These are phyloP conservation scores for Furnarius figulus DNA, from an alignment of 2,113 vertebrate genomes.

Conservation along the genomic window DNA sequence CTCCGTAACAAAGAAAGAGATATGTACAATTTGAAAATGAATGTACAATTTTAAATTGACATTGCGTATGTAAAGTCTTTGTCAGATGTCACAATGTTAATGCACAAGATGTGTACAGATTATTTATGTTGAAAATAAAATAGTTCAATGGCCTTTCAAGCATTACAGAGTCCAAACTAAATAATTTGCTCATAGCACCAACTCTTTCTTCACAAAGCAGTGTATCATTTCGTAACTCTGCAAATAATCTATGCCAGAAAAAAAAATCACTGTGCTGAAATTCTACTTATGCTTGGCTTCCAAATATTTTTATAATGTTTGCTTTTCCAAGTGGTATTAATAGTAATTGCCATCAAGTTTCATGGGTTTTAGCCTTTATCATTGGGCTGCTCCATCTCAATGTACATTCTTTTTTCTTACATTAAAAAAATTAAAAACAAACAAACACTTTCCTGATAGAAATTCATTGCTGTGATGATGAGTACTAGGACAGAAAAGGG, in stretches of 20 bases:
- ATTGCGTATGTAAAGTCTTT: slow-evolving; percentile 67
- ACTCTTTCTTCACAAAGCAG: slow-evolving; percentile 35
- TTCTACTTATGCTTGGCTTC: slow-evolving; percentile 60
- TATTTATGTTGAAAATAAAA: slow-evolving; percentile 73
- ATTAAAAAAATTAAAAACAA: not conserved
- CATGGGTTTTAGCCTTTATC: slow-evolving; percentile 15
- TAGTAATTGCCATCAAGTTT: slow-evolving; percentile 45
- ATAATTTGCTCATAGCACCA: slow-evolving; percentile 35
- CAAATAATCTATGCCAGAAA: slow-evolving; percentile 34
- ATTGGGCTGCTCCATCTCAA: slow-evolving; percentile 17
- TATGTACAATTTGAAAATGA: slow-evolving; percentile 70
- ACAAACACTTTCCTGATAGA: slow-evolving; percentile 40
- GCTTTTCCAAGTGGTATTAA: slow-evolving; percentile 59
- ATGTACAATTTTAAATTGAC: slow-evolving; percentile 71
- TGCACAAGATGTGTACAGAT: slow-evolving; percentile 68
- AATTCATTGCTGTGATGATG: slow-evolving; percentile 65
- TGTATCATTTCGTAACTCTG: slow-evolving; percentile 30
- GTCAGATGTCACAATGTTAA: slow-evolving; percentile 58
- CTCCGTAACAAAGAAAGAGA: slow-evolving; percentile 65
- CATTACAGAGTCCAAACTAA: slow-evolving; percentile 53
- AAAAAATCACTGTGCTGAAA: slow-evolving; percentile 70
- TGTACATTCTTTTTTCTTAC: slow-evolving; percentile 40
- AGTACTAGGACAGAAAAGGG: slow-evolving; percentile 69
- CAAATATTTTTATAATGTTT: slow-evolving; percentile 68
- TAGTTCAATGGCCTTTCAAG: slow-evolving; percentile 54